Base-by-base conservation (phyloP, 2,888 invertebrate genomes). In the Drosophila phalerata region DNA sequence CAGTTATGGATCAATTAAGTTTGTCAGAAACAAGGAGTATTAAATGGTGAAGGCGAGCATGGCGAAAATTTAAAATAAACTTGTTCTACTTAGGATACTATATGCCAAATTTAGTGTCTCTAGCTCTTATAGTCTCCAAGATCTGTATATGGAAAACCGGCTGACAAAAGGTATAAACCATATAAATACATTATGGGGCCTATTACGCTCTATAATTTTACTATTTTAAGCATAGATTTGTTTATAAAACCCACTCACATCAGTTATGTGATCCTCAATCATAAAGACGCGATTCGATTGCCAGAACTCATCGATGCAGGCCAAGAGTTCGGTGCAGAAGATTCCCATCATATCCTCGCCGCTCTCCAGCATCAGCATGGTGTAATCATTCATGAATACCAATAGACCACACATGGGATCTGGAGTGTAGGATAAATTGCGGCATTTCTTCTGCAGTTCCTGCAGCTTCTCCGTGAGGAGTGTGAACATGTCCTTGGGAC, bases 261-360 rank as follows among this genome's bases (percentile, higher is more conserved):
- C 77, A 0, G 34, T 61, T 5, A 90, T 88, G 48, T 84, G 82
- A 76, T 91, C 91, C 60, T 91, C 90, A 0, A 90, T 80, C 6
- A 80, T 49, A 17, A 91, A 88, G 1, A 91, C 81, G 5, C 88
- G 81, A 56, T 85, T 85, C 4, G 55, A 77, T 4, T 55, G 17
- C 87, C 89, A 91, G 28, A 73, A 81, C 3, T 80, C 67, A 1
- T 64, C 57, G 2, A 74, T 28, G n/a, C 42, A 32, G 0, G 51
- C n/a, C 2, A 85, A 8, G 15, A 88, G 65, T 11, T 75, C 63
- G 0, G 51, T 34, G 43, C 87, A 87, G 19, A 83, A 89, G 25
- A 74, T 73, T 1, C 84, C 87, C 40, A 90, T 71, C 81, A 90
- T 88, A 47, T 91, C 91, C 55, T 91, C 91, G 6, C 81, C 72